Base-by-base conservation (phyloP, 2,797 vertebrate genomes). In the Syngnathus acus region DNA sequence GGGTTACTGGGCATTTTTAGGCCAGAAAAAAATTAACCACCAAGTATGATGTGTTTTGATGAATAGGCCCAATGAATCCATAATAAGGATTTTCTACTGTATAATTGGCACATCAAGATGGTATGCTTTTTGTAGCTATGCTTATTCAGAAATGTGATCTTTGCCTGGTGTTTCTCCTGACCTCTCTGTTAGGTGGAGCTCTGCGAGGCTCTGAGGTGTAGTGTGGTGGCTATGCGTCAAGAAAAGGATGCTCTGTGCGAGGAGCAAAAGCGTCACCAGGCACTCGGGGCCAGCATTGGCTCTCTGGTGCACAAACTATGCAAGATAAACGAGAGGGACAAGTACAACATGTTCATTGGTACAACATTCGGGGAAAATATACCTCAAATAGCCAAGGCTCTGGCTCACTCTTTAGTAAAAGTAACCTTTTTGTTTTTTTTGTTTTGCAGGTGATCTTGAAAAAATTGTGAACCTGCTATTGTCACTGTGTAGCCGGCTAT, bases 381-480 rank as follows among this genome's bases (percentile, higher is more conserved):
- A 7, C 32, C 47, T 5, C 23, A 38, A 19, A 58, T 8, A 37
- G 38, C 6, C 3, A 3, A 58, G 14, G 32, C 14, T 16, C 19
- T 38, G 26, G n/a, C 7, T 17, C 26, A 64, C 50, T 9, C 5
- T 16, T 47, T 16, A 13, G 14, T 1, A 16, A 23, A 23, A 43
- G 13, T 1, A n/a, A 42, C 13, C 59, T 42, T 43, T 43, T 42
- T 4, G 2, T n/a, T 5, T 16, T 1, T 11, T n/a, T 53, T 16
- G 11, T 8, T 73, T 68, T 73, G 54, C 78, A 89, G 88, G 95
- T 0, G 96, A 99, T 76, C 82, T 97, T 87, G 96, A 98, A 83
- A 95, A 92, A 81, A 94, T 99, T 11, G 95, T 98, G n/a, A 95
- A 94, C 89, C 92, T 99, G 86, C 87, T 98, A 86, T 91, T 98